These are phyloP conservation scores for Bothrops jararaca DNA, from an alignment of 2,113 vertebrate genomes.

Conservation along the genomic window DNA sequence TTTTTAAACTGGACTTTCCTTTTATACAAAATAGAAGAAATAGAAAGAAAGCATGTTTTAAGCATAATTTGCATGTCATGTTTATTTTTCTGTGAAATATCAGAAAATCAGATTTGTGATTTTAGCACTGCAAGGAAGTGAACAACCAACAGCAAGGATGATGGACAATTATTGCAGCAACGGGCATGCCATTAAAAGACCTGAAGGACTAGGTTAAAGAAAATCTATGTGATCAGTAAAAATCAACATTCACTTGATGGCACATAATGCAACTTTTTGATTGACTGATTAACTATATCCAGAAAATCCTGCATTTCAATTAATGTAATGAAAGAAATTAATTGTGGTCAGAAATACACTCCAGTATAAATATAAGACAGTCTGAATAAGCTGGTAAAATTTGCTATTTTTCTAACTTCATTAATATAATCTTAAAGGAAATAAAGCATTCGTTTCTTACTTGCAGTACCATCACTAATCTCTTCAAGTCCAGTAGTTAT, in stretches of 20 bases:
- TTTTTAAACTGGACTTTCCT: background rate
- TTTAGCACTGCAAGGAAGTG: background rate
- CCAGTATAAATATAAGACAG: slow-evolving; percentile 38
- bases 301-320: background rate
- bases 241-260: background rate
- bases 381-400: slow-evolving; percentile 32
- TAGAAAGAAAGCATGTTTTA: background rate
- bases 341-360: slow-evolving; percentile 34
- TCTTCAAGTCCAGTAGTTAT: slow-evolving; percentile 84
- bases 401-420: slow-evolving; percentile 14
- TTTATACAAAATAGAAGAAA: background rate
- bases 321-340: slow-evolving; percentile 32
- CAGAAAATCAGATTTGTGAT: background rate
- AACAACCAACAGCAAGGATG: background rate
- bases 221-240: background rate
- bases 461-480: slow-evolving; percentile 75
- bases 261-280: background rate
- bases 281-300: background rate
- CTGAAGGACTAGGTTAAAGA: background rate
- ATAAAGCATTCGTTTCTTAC: slow-evolving; percentile 67
- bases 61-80: background rate
- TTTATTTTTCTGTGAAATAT: background rate
- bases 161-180: background rate
- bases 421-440: slow-evolving; percentile 17
- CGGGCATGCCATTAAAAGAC: background rate